Evolutionary conservation across 2,113 vertebrate species (phyloP), one percentile per base, ranked within the genome.

Genomic region (Ranitomeya variabilis): DNA sequence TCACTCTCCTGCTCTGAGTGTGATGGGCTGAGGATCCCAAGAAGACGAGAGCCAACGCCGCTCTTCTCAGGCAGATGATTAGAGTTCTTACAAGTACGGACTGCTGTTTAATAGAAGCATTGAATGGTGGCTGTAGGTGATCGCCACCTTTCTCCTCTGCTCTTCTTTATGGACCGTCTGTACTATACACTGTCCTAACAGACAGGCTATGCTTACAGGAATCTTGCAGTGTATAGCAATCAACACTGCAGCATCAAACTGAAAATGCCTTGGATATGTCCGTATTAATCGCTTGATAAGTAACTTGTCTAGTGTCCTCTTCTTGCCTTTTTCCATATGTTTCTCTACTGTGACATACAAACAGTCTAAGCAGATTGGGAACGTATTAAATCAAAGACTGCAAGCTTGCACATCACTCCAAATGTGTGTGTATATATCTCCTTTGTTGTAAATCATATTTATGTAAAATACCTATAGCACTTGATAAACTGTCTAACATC

Each of bases 361-460:
- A 52, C 93, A 21, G 93, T 92, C 91, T 93, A 91, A 95, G 94
- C 94, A 94, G 93, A 94, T 95, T 73, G 94, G 95, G 94, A 96
- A 95, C 94, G 95, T 95, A 93, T 91, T 95, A 95, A 96, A 95
- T 93, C 95, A 95, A 93, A 91, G 93, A 96, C 93, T 94, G 95
- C 95, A 94, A 92, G 97, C 92, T 97, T 97, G 96, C 97, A 97
- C 96, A 97, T 94, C 96, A 97, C 94, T 93, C 90, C 88, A 91
- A 45, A 45, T 3, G 5, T 45, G 5, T 45, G 3, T 45, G 82
- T 95, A 96, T 97, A 97, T 94, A 97, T 95, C 96, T 84, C 90
- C 26, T 90, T 93, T 94, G 93, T 95, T 93, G 95, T 94, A 94
- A 93, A 94, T 95, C 90, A 91, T 85, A 54, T 83, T 85, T 89